phyloP scores from a whole-genome alignment of 1,140 invertebrate species.

The Brachystomella parvula region DNA sequence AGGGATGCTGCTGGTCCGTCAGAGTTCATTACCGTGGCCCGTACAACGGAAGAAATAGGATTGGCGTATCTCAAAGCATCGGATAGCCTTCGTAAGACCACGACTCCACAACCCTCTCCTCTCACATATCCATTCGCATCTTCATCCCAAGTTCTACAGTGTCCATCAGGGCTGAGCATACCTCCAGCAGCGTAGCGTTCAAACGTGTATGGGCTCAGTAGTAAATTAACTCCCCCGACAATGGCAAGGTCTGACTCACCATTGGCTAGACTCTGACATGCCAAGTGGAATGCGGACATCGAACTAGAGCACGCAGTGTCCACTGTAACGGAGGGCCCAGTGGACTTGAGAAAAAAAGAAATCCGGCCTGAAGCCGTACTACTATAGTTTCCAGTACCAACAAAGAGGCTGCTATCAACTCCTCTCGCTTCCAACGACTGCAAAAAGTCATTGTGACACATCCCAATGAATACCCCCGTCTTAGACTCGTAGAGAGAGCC shows the following conservation, averaged over 20 bases:
- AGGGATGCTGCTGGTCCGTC: not conserved
- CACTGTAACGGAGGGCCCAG: conserved; percentile 20
- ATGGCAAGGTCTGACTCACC: conserved; percentile 16
- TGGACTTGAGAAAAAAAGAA: conserved; percentile 14
- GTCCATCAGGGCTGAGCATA: not conserved
- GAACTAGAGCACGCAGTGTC: conserved; percentile 19
- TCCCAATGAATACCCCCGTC: conserved; percentile 50
- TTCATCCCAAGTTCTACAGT: conserved; percentile 17
- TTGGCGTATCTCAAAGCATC: conserved; percentile 7
- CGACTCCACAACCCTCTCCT: not conserved
- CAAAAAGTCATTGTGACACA: conserved; percentile 5
- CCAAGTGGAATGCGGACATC: conserved; percentile 16
- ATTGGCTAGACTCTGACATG: conserved; percentile 15
- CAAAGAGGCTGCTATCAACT: conserved; percentile 1
- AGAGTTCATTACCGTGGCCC: not conserved
- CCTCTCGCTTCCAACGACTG: not conserved
- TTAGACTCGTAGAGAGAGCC: conserved; percentile 43
- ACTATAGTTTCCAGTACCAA: conserved; percentile 19
- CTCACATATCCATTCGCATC: conserved; percentile 14
- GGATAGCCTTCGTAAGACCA: conserved; percentile 1
- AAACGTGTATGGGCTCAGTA: not conserved
- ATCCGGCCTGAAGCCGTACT: conserved; percentile 9
- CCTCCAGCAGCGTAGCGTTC: not conserved
- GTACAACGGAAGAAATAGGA: not conserved
- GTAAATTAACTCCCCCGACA: conserved; percentile 20